phyloP scores from a whole-genome alignment of 2,113 vertebrate species.

The Alligator sinensis region DNA sequence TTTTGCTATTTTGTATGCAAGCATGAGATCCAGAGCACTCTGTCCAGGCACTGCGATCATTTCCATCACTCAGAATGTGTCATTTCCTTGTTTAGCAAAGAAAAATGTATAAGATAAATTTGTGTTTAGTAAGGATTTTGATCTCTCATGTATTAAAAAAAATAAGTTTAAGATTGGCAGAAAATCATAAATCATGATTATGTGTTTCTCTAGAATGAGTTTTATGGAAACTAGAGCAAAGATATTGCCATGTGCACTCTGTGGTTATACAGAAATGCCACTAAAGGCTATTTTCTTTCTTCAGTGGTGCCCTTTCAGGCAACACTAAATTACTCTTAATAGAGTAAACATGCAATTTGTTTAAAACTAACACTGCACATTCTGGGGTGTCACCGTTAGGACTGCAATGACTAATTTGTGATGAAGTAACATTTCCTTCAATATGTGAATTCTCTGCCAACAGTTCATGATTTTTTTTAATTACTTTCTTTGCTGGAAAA shows the following conservation, averaged over 20 bases:
- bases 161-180: conserved; percentile 56
- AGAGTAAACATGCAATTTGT: conserved; percentile 56
- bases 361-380: conserved; percentile 35
- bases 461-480: neutral
- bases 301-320: conserved; percentile 66
- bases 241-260: conserved; percentile 55
- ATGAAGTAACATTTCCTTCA: neutral
- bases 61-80: conserved; percentile 49
- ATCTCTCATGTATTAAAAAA: conserved; percentile 68
- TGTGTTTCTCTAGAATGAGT: conserved; percentile 51
- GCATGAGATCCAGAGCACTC: conserved; percentile 38
- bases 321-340: conserved; percentile 61
- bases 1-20: conserved; percentile 73
- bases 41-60: conserved; percentile 55
- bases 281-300: conserved; percentile 59
- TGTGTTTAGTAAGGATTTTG: conserved; percentile 71
- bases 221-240: conserved; percentile 63
- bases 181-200: conserved; percentile 75
- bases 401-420: neutral
- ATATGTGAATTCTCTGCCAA: neutral
- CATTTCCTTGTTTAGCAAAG: conserved; percentile 60
- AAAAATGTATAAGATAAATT: conserved; percentile 71
- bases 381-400: neutral
- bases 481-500: accelerated
- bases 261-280: conserved; percentile 52